Percentiles rank a stretch among this genome's conserved stretches.
These are phyloP conservation scores for Melanotus villosus DNA, from an alignment of 2,888 invertebrate species.

Conservation along the genomic window DNA sequence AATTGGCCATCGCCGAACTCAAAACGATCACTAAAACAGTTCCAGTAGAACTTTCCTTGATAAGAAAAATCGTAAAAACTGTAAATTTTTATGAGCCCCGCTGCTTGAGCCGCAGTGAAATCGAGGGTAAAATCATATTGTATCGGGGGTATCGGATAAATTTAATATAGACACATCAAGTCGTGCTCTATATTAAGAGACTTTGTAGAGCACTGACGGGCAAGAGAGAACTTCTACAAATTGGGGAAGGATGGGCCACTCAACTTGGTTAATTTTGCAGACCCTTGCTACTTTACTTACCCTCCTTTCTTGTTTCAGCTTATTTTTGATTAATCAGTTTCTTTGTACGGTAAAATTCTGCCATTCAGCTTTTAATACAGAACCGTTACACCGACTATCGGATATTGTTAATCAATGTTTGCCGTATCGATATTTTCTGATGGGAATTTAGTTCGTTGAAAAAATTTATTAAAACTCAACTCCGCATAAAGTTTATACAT, in stretches of 20 bases:
- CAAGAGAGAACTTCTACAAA: slow-evolving; percentile 19
- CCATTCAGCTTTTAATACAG: background rate
- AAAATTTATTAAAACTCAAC: too few relatives aligned
- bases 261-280: slow-evolving; percentile 21
- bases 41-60: slow-evolving; percentile 7
- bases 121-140: slow-evolving; percentile 38
- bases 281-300: background rate
- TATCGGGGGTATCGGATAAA: slow-evolving; percentile 34
- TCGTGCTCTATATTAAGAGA: slow-evolving; percentile 10
- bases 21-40: slow-evolving; percentile 16
- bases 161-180: slow-evolving; percentile 35
- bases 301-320: background rate
- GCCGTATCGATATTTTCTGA: too few relatives aligned
- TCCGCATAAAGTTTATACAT: too few relatives aligned
- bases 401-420: too few relatives aligned
- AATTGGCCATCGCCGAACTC: slow-evolving; percentile 21
- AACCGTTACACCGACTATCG: too few relatives aligned
- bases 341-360: background rate
- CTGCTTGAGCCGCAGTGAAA: slow-evolving; percentile 23
- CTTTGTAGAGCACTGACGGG: slow-evolving; percentile 10
- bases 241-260: slow-evolving; percentile 16
- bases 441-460: too few relatives aligned
- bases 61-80: slow-evolving; percentile 33
- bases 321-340: slow-evolving; percentile 14
- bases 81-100: slow-evolving; percentile 32